A percentile compares a stretch with the other conserved stretches of the same genome.
Conservation (phyloP, 1,140 invertebrate species). For the Drosophila nigromelanica region DNA sequence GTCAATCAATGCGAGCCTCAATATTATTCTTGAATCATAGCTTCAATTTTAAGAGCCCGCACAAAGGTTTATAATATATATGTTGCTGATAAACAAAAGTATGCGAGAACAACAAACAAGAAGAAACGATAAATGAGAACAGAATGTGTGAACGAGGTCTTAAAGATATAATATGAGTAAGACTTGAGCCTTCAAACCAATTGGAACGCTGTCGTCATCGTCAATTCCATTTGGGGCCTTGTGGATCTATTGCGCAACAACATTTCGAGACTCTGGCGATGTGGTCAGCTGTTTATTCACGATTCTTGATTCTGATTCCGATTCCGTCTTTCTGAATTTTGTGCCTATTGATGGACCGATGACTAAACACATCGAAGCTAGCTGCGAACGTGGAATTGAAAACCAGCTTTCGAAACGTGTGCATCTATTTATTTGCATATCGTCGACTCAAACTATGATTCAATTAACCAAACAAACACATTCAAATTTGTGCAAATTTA, state of each 20-base stretch:
- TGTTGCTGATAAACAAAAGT: slow-evolving; percentile 4
- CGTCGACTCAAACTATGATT: slow-evolving; percentile 20
- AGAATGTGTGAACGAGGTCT: slow-evolving; percentile 1
- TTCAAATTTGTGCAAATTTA: slow-evolving; percentile 3
- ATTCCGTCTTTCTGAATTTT: neutral
- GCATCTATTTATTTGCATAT: slow-evolving; percentile 39
- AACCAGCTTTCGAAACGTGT: neutral
- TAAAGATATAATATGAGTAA: slow-evolving; percentile 20
- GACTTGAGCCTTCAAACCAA: slow-evolving; percentile 8
- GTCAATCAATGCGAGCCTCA: too few species aligned
- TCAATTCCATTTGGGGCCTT: neutral
- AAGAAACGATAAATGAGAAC: neutral
- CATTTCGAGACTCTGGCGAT: neutral
- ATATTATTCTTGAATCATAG: neutral
- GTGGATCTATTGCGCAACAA: neutral
- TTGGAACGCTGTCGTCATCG: slow-evolving; percentile 25
- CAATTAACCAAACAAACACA: slow-evolving; percentile 27
- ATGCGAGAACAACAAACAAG: neutral
- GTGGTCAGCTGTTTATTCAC: neutral
- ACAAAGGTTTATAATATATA: neutral
- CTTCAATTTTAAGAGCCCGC: neutral
- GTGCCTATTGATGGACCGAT: slow-evolving; percentile 3
- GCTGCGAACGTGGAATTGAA: neutral
- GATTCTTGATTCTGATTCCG: neutral
- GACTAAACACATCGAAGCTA: neutral